Conservation (phyloP, 2,113 vertebrate genomes). For the Peromyscus maniculatus region DNA sequence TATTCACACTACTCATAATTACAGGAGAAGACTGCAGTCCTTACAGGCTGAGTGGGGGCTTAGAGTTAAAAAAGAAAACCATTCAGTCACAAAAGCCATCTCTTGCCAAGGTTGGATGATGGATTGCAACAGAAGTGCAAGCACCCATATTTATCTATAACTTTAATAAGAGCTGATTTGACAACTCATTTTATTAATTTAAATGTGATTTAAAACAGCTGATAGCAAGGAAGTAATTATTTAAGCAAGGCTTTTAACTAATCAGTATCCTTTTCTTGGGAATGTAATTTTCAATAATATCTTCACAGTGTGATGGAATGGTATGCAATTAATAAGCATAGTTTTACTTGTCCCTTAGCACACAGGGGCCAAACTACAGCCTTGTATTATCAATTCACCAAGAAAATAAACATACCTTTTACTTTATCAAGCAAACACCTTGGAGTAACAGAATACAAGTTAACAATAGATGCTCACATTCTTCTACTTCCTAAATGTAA, state of each 20-base stretch:
- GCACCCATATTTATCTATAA: constrained; percentile 70
- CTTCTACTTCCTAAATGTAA: constrained; percentile 37
- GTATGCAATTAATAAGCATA: constrained; percentile 27
- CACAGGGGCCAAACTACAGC: constrained; percentile 12
- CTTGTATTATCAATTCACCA: not conserved
- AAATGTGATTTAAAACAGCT: constrained; percentile 64
- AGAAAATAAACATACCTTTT: constrained; percentile 31
- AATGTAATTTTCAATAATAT: constrained; percentile 54
- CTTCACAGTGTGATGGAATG: constrained; percentile 30
- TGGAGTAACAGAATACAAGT: constrained; percentile 52
- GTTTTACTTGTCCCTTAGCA: constrained; percentile 49
- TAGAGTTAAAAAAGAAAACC: constrained; percentile 26
- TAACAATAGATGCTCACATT: not conserved
- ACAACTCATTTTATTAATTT: constrained; percentile 72
- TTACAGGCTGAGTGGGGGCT: not conserved
- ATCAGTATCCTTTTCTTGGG: constrained; percentile 69
- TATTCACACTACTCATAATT: constrained; percentile 77
- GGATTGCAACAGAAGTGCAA: constrained; percentile 59
- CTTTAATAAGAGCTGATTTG: constrained; percentile 68
- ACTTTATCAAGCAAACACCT: constrained; percentile 47
- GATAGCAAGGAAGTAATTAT: constrained; percentile 67
- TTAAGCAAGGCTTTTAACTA: constrained; percentile 75
- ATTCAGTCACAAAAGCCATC: constrained; percentile 65
- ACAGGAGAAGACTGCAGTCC: constrained; percentile 60
- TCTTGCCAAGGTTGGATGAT: constrained; percentile 55